Evolutionary conservation across 2,113 vertebrate species (phyloP).

Genomic region (Neogobius melanostomus): DNA sequence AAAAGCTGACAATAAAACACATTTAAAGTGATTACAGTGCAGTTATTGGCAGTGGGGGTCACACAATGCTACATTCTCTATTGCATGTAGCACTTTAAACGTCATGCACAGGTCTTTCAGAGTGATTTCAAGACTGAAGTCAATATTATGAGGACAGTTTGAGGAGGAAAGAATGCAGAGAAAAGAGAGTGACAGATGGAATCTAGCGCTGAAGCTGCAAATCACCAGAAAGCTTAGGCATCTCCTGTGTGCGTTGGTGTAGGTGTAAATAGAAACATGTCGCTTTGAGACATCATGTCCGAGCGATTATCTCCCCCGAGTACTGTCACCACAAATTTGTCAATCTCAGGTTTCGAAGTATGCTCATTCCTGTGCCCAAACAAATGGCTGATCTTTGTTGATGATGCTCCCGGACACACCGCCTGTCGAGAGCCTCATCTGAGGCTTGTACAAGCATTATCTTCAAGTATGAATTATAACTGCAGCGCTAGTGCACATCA

Average conservation of each 20-base stretch:
- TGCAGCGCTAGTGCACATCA: slow-evolving; percentile 44
- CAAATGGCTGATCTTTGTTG: slow-evolving; percentile 18
- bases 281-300: slow-evolving; percentile 63
- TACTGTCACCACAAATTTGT: slow-evolving; percentile 70
- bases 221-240: slow-evolving; percentile 60
- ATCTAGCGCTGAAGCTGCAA: slow-evolving; percentile 53
- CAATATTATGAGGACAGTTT: slow-evolving; percentile 5
- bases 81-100: slow-evolving; percentile 26
- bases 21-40: slow-evolving; percentile 74
- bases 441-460: slow-evolving; percentile 22
- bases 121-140: slow-evolving; percentile 12
- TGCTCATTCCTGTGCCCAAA: slow-evolving; percentile 41
- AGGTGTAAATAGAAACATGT: slow-evolving; percentile 71
- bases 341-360: slow-evolving; percentile 51
- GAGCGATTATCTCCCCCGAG: slow-evolving; percentile 59
- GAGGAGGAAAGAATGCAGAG: slow-evolving; percentile 13
- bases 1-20: slow-evolving; percentile 77
- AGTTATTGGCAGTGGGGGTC: slow-evolving; percentile 59
- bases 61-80: slow-evolving; percentile 20
- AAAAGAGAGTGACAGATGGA: slow-evolving; percentile 38
- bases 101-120: slow-evolving; percentile 30
- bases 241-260: slow-evolving; percentile 46
- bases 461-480: slow-evolving; percentile 27
- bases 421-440: background rate
- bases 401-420: background rate